Conservation (phyloP, 2,113 vertebrate genomes). For the Podarcis raffonei region DNA sequence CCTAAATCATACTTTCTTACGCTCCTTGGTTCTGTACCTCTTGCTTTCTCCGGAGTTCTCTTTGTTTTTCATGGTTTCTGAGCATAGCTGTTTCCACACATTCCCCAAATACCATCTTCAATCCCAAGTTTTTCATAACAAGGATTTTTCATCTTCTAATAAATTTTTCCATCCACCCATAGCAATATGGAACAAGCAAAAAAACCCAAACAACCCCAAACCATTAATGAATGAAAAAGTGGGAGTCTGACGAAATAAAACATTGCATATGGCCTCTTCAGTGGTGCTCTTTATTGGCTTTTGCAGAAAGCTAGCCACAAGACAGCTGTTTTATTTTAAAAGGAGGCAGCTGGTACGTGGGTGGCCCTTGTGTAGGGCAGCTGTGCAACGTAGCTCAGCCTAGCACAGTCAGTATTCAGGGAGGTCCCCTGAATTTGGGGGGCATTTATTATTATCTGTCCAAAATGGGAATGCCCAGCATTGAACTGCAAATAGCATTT, state of each 20-base stretch:
- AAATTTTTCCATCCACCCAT: too few relatives aligned
- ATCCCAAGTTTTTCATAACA: background rate
- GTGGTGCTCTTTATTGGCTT: background rate
- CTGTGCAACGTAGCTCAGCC: background rate
- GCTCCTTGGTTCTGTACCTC: background rate
- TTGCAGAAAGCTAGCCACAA: background rate
- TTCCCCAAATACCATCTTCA: background rate
- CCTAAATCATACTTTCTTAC: background rate
- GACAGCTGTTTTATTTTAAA: background rate
- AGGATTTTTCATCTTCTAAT: background rate
- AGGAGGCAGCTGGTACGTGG: background rate
- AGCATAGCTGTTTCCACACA: background rate
- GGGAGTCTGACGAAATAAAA: background rate
- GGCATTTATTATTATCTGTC: background rate
- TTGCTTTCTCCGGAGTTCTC: background rate
- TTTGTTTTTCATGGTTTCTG: background rate
- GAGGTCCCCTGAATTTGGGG: background rate
- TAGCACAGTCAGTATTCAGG: background rate
- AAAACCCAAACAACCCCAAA: too few relatives aligned
- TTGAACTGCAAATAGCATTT: background rate
- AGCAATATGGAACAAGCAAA: background rate
- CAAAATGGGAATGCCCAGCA: background rate
- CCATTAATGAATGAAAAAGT: background rate
- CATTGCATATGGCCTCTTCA: background rate
- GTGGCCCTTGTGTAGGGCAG: background rate